These are phyloP conservation scores for Tiaroga cobitis DNA, from an alignment of 2,797 vertebrate genomes.

Conservation along the genomic window DNA sequence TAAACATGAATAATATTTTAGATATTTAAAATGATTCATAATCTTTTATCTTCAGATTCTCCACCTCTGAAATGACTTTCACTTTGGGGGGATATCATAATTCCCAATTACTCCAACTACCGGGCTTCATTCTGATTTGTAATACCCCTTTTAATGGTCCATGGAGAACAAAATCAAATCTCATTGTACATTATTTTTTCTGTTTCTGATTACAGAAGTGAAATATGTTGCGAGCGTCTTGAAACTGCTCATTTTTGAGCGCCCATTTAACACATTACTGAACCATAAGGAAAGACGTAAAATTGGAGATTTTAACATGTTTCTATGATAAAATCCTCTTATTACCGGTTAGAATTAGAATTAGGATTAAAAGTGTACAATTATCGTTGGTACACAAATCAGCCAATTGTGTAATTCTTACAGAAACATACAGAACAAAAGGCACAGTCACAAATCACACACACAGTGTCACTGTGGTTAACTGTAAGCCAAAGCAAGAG, in stretches of 20 bases:
- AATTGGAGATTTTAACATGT: not conserved
- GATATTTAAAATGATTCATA: not conserved
- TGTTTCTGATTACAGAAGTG: conserved; percentile 4
- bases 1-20: not conserved
- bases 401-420: not conserved
- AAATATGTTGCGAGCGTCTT: not conserved
- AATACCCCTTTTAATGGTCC: not conserved
- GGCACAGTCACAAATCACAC: conserved; percentile 20
- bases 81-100: not conserved
- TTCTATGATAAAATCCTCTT: too few relatives aligned
- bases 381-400: not conserved
- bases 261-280: not conserved
- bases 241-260: not conserved
- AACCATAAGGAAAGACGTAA: not conserved
- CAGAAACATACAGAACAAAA: conserved; percentile 18
- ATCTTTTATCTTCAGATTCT: not conserved
- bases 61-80: not conserved
- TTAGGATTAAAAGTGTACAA: conserved; percentile 11
- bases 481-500: conserved; percentile 31
- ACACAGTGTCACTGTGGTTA: conserved; percentile 42
- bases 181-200: not conserved
- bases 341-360: not conserved
- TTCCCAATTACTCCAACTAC: not conserved
- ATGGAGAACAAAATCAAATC: conserved; percentile 5
- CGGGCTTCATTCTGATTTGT: not conserved